phyloP scores from a whole-genome alignment of 2,888 invertebrate species.

The Halictus ligatus region DNA sequence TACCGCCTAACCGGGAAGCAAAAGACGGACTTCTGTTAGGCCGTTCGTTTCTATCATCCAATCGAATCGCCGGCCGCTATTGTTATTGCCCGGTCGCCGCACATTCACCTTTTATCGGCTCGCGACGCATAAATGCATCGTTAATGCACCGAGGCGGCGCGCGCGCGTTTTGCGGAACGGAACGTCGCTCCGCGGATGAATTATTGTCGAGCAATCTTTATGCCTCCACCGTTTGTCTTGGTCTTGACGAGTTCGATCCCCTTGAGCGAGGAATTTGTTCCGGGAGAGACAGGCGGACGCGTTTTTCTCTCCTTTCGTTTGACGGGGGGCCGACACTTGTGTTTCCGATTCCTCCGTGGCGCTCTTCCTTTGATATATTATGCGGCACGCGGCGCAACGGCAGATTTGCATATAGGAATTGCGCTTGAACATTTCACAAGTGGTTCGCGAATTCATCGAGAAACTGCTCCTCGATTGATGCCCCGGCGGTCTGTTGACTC shows the following conservation, averaged over 20 bases:
- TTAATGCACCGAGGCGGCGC: conserved; percentile 24
- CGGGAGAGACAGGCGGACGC: neutral
- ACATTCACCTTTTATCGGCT: conserved; percentile 39
- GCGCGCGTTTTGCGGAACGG: neutral
- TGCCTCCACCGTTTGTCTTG: neutral
- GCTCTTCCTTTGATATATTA: neutral
- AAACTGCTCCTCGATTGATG: neutral
- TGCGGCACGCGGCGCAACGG: neutral
- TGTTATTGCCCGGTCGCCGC: conserved; percentile 19
- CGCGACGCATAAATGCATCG: conserved; percentile 30
- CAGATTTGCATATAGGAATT: neutral
- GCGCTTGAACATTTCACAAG: neutral
- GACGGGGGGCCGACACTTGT: neutral
- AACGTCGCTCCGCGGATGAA: neutral
- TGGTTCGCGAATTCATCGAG: neutral
- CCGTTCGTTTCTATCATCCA: conserved; percentile 64
- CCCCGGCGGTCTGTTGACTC: no score
- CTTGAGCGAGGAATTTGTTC: neutral
- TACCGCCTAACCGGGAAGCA: neutral
- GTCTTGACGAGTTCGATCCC: neutral
- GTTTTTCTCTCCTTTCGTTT: neutral
- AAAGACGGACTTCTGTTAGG: conserved; percentile 33
- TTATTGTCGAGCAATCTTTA: neutral
- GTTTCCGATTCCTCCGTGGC: no score
- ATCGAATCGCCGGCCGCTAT: conserved; percentile 41